Base-by-base conservation (phyloP, 2,797 vertebrate genomes). In the Rhinogobio ventralis region DNA sequence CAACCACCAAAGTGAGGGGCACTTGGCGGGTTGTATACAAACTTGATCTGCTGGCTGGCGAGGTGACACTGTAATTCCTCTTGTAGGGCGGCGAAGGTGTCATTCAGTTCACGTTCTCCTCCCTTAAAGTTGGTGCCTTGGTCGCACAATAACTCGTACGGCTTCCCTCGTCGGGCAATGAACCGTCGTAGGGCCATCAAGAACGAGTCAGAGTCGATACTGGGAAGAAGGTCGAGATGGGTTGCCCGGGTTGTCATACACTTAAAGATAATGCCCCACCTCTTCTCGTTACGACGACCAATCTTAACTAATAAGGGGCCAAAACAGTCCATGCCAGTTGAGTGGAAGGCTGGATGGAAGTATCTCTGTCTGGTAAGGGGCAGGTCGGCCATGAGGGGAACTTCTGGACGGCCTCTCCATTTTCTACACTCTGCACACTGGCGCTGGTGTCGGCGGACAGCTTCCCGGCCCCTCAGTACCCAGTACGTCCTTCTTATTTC, bases 401-500 rank as follows among this genome's bases (percentile, higher is more conserved):
- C 28, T 30, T 66, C 62, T 30, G 83, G 83, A 0, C 4, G 23
- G 8, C 33, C 57, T 64, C 30, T 53, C 60, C 84, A 81, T 23
- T 30, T 86, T 2, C 13, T 25, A 11, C 78, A 68, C 28, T 68
- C 55, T 1, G 5, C n/a, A 53, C 71, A 86, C 6, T 17, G 23
- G 2, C 28, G 45, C 17, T 86, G 71, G 30, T 75, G 71, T 15
- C 3, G 6, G 1, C 8, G 17, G 28, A 86, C 45, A 13, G 85
- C 85, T 53, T 42, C 42, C 20, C 71, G 1, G 1, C 78, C 60
- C 7, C 30, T 7, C 0, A 76, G 19, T 0, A 86, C 68, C 79
- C 79, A 81, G 36, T 81, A 76, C 5, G 46, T 49, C 7, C 71
- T 42, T 45, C 84, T 80, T 15, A 81, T 45, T 15, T 85, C 78